Percentiles rank a stretch among this genome's conserved stretches.
Evolutionary conservation across 2,888 invertebrate genomes (phyloP).

Genomic region (Parnassius orleans): DNA sequence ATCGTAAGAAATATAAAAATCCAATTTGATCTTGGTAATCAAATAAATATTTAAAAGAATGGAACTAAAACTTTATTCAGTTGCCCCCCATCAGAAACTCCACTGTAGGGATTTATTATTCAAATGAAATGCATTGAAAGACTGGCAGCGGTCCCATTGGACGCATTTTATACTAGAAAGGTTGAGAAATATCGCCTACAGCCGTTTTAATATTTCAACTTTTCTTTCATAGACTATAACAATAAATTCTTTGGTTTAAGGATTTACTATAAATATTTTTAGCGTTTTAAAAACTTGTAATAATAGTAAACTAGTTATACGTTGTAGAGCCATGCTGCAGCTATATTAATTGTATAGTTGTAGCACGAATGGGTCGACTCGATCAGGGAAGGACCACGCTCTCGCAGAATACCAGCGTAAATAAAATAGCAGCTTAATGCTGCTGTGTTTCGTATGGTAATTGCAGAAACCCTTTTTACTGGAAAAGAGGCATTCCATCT

Average conservation of each 20-base stretch:
- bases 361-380: too few relatives aligned
- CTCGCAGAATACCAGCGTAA: too few relatives aligned
- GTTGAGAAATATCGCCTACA: conserved; percentile 22
- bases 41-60: conserved; percentile 23
- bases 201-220: conserved; percentile 26
- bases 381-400: too few relatives aligned
- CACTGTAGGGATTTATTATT: conserved; percentile 23
- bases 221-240: conserved; percentile 17
- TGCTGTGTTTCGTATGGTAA: too few relatives aligned
- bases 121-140: conserved; percentile 29
- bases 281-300: too few relatives aligned
- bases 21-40: conserved; percentile 6
- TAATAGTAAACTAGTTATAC: too few relatives aligned
- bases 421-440: too few relatives aligned
- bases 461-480: too few relatives aligned
- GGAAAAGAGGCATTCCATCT: too few relatives aligned
- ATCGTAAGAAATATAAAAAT: conserved; percentile 4
- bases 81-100: conserved; percentile 25
- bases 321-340: too few relatives aligned
- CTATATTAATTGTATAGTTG: too few relatives aligned
- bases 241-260: conserved; percentile 8
- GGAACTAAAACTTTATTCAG: conserved; percentile 27
- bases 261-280: too few relatives aligned
- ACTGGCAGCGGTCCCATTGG: conserved; percentile 24
- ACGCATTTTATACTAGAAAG: conserved; percentile 23